These are phyloP conservation scores for Cuniculus paca DNA, from an alignment of 2,797 vertebrate species.

Conservation along the genomic window DNA sequence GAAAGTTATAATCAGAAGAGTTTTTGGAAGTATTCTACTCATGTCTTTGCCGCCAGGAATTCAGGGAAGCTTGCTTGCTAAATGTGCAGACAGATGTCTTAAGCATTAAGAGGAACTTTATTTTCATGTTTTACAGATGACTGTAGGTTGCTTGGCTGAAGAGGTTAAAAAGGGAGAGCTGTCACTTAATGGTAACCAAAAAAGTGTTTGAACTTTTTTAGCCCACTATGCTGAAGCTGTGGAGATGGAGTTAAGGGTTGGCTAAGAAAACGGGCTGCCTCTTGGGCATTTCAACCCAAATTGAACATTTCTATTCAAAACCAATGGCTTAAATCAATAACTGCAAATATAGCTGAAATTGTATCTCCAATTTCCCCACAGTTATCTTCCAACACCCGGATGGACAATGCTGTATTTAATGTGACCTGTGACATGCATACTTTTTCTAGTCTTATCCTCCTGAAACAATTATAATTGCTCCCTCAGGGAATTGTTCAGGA, in stretches of 20 bases:
- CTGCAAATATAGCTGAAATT: not conserved
- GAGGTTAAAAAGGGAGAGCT: not conserved
- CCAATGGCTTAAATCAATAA: constrained; percentile 34
- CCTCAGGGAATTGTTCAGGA: constrained; percentile 65
- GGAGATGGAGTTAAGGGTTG: not conserved
- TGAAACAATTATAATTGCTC: constrained; percentile 74
- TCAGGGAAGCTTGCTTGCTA: constrained; percentile 10
- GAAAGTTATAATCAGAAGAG: not conserved
- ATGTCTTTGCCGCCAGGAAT: not conserved
- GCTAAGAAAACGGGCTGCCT: not conserved
- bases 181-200: not conserved
- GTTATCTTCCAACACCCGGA: not conserved
- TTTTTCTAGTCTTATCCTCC: constrained; percentile 51
- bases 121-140: not conserved
- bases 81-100: constrained; percentile 47
- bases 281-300: not conserved
- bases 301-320: constrained; percentile 53
- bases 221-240: not conserved
- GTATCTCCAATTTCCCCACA: not conserved
- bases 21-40: not conserved
- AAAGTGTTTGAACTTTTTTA: not conserved
- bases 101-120: not conserved
- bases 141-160: constrained; percentile 1
- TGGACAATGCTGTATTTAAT: constrained; percentile 51
- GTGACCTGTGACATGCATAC: constrained; percentile 59